These are phyloP conservation scores for Zaprionus ghesquierei DNA, from an alignment of 1,140 invertebrate genomes.

Conservation along the genomic window DNA sequence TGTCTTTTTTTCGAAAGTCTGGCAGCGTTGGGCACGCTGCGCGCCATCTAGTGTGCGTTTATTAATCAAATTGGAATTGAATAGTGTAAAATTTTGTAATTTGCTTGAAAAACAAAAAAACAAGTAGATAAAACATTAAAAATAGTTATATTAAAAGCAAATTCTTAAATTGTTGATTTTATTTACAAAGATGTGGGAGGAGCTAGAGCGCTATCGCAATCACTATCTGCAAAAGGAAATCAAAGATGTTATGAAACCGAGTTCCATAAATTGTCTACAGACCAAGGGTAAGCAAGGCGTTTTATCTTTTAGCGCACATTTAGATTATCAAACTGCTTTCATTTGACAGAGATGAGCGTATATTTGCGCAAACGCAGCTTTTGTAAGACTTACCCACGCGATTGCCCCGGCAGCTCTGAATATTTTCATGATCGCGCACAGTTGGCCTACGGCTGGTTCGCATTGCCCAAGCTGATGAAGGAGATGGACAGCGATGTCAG, in stretches of 20 bases:
- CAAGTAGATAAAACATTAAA: neutral
- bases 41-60: constrained; percentile 6
- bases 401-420: constrained; percentile 32
- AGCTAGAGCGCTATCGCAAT: constrained; percentile 68
- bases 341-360: constrained; percentile 25
- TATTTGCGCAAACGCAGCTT: constrained; percentile 17
- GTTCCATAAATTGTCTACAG: constrained; percentile 53
- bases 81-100: neutral
- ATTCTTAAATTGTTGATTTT: neutral
- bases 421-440: constrained; percentile 66
- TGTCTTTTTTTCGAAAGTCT: neutral
- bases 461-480: constrained; percentile 65
- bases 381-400: constrained; percentile 12
- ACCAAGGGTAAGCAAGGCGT: constrained; percentile 39
- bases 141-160: neutral
- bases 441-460: constrained; percentile 65
- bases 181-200: constrained; percentile 61
- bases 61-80: constrained; percentile 6
- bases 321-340: neutral
- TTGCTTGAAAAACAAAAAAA: neutral
- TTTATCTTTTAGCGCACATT: no score
- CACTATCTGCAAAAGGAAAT: constrained; percentile 65
- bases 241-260: constrained; percentile 46
- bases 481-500: constrained; percentile 61
- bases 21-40: neutral